These are phyloP conservation scores for Struthidea cinerea DNA, from an alignment of 2,113 vertebrate species.

Conservation along the genomic window DNA sequence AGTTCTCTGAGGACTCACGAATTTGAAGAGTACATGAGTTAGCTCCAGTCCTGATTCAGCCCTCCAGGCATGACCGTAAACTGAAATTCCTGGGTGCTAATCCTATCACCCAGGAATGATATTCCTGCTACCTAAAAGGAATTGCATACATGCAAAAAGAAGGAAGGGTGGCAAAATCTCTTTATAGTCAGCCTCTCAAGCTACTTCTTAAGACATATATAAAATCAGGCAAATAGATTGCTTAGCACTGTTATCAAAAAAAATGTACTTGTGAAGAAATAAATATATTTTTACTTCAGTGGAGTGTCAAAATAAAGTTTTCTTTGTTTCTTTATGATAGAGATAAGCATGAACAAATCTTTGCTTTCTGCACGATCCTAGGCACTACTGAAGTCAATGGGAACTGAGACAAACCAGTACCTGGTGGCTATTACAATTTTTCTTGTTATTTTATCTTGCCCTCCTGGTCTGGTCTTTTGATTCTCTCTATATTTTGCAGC, in stretches of 20 bases:
- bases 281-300: not conserved
- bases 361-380: not conserved
- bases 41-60: not conserved
- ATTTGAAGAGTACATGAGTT: not conserved
- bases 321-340: not conserved
- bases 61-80: not conserved
- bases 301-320: not conserved
- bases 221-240: not conserved
- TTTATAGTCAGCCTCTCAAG: not conserved
- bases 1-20: not conserved
- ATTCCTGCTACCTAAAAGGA: not conserved
- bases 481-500: not conserved
- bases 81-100: not conserved
- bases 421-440: not conserved
- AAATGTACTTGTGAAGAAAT: not conserved
- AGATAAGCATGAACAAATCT: not conserved
- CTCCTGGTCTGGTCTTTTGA: not conserved
- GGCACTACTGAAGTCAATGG: not conserved
- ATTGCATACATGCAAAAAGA: not conserved
- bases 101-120: not conserved
- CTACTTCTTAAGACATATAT: not conserved
- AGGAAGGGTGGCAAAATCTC: not conserved
- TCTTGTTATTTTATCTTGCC: slow-evolving; percentile 18
- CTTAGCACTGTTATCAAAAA: not conserved
- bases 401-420: not conserved